Evolutionary conservation across 2,797 vertebrate genomes (phyloP), one percentile per base, ranked within the genome.

Genomic region (Aulostomus chinensis): DNA sequence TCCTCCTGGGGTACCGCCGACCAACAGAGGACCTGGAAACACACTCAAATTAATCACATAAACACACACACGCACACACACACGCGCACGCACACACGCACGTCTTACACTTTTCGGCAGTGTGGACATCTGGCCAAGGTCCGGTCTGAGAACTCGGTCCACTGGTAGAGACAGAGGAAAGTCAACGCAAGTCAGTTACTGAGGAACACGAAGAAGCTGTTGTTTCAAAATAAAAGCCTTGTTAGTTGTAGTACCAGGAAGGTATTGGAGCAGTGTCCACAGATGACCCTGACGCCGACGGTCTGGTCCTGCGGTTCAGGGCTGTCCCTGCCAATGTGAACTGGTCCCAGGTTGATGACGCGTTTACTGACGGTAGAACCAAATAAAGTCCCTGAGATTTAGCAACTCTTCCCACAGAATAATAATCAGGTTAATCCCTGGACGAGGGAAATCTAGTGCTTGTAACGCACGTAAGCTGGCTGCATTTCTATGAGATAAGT

Each of bases 41-140:
- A 61, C 74, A 43, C 1, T 15, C 31, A 30, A 47, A 17, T 22
- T 22, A 1, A 22, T 7, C 21, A 5, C 4, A 2, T 7, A 22
- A 5, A 22, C 21, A 22, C 21, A 22, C 2, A 22, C 5, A 22
- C 21, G 8, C 21, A 22, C 21, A 4, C 21, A 22, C 3, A 22
- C 21, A 22, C 21, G 8, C 21, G 8, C 21, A 2, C 31, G 7
- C 2, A 39, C 5, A 38, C 10, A 32, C 2, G 46, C 8, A 56
- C 3, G 12, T 39, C 93, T 91, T 80, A 95, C 94, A 95, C 92
- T 90, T 94, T 94, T 21, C 91, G 81, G 86, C 94, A 95, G 86
- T 95, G 93, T 1, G 94, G 94, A 78, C 94, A 95, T 29, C 92
- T 89, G 8, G 92, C 92, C 81, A 95, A 73, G 3, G 93, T 94